phyloP scores from a whole-genome alignment of 1,140 invertebrate species.

The Plectrocnemia conspersa region DNA sequence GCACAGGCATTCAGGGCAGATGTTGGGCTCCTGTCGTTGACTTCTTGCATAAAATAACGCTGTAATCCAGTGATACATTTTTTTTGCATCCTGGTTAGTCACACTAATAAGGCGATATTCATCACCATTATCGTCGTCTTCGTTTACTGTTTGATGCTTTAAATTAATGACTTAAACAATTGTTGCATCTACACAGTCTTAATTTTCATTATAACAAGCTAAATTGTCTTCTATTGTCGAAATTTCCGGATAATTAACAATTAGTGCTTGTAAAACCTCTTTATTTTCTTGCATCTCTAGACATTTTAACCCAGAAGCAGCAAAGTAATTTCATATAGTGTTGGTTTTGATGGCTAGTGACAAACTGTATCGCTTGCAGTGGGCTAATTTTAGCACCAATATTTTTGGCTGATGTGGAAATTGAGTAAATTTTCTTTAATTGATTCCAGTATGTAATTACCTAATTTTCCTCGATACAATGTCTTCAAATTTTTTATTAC shows the following conservation, averaged over 20 bases:
- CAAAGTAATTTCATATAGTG: neutral
- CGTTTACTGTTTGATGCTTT: neutral
- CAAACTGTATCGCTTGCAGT: neutral
- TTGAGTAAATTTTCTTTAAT: neutral
- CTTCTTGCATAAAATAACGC: conserved; percentile 1
- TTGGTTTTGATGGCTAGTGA: neutral
- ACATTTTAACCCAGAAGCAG: neutral
- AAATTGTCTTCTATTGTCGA: neutral
- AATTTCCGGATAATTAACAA: neutral
- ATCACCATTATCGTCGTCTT: neutral
- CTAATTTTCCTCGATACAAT: conserved; percentile 13
- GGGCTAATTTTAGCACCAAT: conserved; percentile 60
- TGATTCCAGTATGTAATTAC: neutral
- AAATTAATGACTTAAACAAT: neutral
- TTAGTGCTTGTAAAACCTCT: neutral
- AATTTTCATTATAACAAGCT: neutral
- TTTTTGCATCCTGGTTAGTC: neutral
- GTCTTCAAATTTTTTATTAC: conserved; percentile 32
- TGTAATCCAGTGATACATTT: neutral
- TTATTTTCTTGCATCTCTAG: neutral
- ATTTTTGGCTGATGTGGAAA: conserved; percentile 71
- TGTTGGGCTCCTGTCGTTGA: neutral
- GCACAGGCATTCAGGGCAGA: neutral
- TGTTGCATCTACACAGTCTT: neutral
- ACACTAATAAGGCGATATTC: neutral